Evolutionary conservation across 2,113 vertebrate genomes (phyloP), one percentile per base, ranked within the genome.

Genomic region (Poeciliopsis prolifica): DNA sequence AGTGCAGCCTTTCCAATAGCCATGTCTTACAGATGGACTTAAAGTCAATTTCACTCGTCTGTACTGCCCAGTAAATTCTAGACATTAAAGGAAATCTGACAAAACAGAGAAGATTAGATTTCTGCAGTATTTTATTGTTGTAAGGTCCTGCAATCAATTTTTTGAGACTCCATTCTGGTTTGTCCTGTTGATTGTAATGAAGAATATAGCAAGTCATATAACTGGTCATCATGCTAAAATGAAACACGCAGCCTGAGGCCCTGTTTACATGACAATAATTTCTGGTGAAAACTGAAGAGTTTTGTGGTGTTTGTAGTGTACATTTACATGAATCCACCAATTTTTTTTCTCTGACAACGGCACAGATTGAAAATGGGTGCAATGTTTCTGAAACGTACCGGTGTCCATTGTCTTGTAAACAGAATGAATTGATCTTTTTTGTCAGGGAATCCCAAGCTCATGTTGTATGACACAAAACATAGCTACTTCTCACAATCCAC

Each of bases 1-100:
- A 48, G 14, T 7, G 44, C 4, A 48, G 44, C 22, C 28, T 26
- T 35, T 42, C 26, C 11, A 48, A 63, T 29, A 37, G 61, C 35
- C 4, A 2, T 13, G 58, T 61, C 64, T 44, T 64, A 30, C 42
- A 35, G 54, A 40, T 19, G 22, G 28, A 72, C 61, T 35, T 33
- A 22, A 64, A 54, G 61, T 78, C 65, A 62, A 2, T 62, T 37
- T 44, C 5, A 11, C 24, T 65, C 7, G 1, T 63, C 7, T 60
- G 62, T 19, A 79, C 63, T 30, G 31, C 44, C 31, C 42, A 71
- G 68, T 30, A 5, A 40, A 68, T 72, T 54, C 3, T n/a, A 74
- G 12, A 71, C 8, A 58, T 24, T 70, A 3, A 37, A 62, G 71
- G 28, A 60, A 68, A 35, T 60, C 19, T 58, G 24, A 29, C 24